These are phyloP conservation scores for Neogobius melanostomus DNA, from an alignment of 2,113 vertebrate genomes.

Conservation along the genomic window DNA sequence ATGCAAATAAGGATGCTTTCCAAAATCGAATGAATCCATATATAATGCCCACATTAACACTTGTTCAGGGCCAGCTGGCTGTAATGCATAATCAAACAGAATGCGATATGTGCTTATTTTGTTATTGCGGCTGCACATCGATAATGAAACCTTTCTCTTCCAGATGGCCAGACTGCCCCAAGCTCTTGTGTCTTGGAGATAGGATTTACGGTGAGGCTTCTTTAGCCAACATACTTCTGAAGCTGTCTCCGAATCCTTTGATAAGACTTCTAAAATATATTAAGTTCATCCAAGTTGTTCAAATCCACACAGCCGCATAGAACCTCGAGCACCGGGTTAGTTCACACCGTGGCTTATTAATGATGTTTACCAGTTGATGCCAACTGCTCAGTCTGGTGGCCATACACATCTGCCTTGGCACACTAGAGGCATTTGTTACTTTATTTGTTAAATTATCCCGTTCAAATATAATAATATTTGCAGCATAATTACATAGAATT, in stretches of 20 bases:
- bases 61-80: slow-evolving; percentile 17
- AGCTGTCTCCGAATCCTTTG: slow-evolving; percentile 13
- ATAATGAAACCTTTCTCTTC: slow-evolving; percentile 17
- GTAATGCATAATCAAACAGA: slow-evolving; percentile 23
- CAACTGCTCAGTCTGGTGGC: not conserved
- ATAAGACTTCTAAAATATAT: slow-evolving; percentile 5
- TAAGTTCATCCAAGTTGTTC: not conserved
- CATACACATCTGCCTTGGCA: not conserved
- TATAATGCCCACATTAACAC: not conserved
- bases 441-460: not conserved
- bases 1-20: too few relatives aligned
- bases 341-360: slow-evolving; percentile 5
- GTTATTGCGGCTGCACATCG: slow-evolving; percentile 4
- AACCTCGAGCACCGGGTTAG: not conserved
- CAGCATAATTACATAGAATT: not conserved
- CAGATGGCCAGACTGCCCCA: slow-evolving; percentile 40
- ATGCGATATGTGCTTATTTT: slow-evolving; percentile 20
- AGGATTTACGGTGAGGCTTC: slow-evolving; percentile 6
- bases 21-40: not conserved
- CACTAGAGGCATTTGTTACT: not conserved
- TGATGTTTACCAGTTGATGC: slow-evolving; percentile 1
- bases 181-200: slow-evolving; percentile 17
- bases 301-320: not conserved
- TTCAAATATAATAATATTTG: not conserved
- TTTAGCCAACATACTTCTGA: slow-evolving; percentile 16